Evolutionary conservation across 92 coral and sea anemone genomes (phyloP), one percentile per base, ranked within the genome.

Genomic region (Blastomussa wellsi): DNA sequence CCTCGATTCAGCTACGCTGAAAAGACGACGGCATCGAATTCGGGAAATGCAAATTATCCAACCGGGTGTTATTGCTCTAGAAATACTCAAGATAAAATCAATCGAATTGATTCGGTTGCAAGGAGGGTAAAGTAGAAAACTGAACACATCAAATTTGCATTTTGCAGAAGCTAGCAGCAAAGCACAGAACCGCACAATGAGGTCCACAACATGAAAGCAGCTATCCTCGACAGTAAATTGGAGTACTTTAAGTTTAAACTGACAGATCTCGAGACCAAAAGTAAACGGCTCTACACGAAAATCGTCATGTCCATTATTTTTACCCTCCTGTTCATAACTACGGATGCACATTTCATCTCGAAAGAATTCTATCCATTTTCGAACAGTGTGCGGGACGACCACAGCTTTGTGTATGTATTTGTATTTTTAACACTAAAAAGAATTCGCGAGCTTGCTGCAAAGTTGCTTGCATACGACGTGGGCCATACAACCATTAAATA

Each of bases 401-500:
- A 26, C 74, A 36, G 44, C n/a, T 35, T 16, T 33, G 13, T 36
- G 75, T 16, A 12, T 35, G 32, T 32, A 51, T 66, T 67, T 67
- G 39, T 8, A 67, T 6, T 41, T n/a, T n/a, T n/a, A n/a, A n/a
- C n/a, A n/a, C 44, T 29, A 7, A 37, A 38, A 22, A 15, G 31
- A 29, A 32, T 19, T 14, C 37, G n/a, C 26, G 86, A 70, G 86
- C 51, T 67, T 49, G 16, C 69, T 70, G 86, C 76, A 49, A 62
- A 44, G 1, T n/a, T 51, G 37, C 51, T 38, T 17, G 48, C 49
- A 74, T 44, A 60, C 72, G 72, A 83, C 87, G 87, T 83, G 79
- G 87, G 87, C 41, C 26, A 75, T 14, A 64, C 47, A 26, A 60
- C 62, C 53, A 62, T 68, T 85, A 47, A 85, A 85, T 85, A 65